A percentile compares a stretch with the other conserved stretches of the same genome.
phyloP scores from a whole-genome alignment of 2,888 invertebrate species.

The Cryptocephalus moraei region DNA sequence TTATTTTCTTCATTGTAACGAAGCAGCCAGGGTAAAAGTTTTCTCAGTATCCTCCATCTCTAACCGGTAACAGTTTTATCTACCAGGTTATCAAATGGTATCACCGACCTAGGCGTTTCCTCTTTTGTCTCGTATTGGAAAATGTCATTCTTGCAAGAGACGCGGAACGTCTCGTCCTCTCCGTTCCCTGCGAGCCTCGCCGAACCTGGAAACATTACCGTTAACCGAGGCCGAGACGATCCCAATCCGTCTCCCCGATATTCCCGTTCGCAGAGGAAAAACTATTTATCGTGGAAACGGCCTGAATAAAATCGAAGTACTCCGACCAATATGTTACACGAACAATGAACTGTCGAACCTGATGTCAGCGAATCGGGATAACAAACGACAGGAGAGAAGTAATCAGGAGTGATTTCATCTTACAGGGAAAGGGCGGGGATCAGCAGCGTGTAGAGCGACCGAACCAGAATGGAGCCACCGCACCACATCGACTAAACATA shows the following conservation, averaged over 20 bases:
- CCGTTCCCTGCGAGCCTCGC: too few species aligned
- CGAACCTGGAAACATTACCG: too few species aligned
- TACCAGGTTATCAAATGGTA: too few species aligned
- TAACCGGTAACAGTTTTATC: too few species aligned
- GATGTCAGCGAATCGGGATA: conserved; percentile 38
- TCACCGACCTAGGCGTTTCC: too few species aligned
- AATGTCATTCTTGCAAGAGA: too few species aligned
- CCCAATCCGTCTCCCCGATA: background rate
- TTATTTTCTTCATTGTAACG: too few species aligned
- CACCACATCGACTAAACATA: conserved; percentile 1
- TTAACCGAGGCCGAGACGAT: too few species aligned
- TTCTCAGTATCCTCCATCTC: too few species aligned
- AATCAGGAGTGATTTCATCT: conserved; percentile 39
- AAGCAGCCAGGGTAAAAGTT: too few species aligned
- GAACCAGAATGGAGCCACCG: conserved; percentile 17
- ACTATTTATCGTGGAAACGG: background rate
- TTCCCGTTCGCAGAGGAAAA: background rate
- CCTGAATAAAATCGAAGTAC: background rate
- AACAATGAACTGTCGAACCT: conserved; percentile 40
- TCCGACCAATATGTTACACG: conserved; percentile 34
- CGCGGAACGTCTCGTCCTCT: too few species aligned
- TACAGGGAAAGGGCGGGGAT: conserved; percentile 39
- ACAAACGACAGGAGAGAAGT: conserved; percentile 35
- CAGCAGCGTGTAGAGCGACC: conserved; percentile 29
- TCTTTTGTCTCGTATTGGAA: too few species aligned